A percentile compares a stretch with the other conserved stretches of the same genome.
phyloP scores from a whole-genome alignment of 2,797 vertebrate genomes.

The Gobionotothen gibberifrons region DNA sequence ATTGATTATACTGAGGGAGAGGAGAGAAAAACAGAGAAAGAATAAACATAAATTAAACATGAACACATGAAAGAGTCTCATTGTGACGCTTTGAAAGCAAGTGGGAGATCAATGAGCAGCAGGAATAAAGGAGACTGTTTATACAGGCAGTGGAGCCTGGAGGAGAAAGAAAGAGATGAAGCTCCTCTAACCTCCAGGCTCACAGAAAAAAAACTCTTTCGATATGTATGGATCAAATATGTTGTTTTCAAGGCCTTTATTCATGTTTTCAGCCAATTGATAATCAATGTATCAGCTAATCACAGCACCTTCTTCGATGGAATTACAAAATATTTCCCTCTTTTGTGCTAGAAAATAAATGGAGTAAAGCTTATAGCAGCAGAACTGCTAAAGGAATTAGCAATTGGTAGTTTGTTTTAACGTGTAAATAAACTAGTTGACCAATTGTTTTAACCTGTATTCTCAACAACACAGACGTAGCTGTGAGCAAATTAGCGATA shows the following conservation, averaged over 20 bases:
- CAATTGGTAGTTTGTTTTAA: neutral
- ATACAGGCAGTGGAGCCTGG: neutral
- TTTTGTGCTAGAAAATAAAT: too few species aligned
- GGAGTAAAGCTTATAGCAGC: neutral
- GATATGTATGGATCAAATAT: too few species aligned
- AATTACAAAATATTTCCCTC: too few species aligned
- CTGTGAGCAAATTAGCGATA: neutral
- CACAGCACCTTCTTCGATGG: too few species aligned
- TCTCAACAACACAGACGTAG: neutral
- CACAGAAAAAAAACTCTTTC: neutral
- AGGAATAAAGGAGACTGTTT: constrained; percentile 7
- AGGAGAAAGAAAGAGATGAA: constrained; percentile 13
- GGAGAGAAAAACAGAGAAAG: neutral
- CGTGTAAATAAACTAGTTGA: neutral
- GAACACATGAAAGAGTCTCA: constrained; percentile 35
- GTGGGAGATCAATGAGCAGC: constrained; percentile 36
- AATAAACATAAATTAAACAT: constrained; percentile 23
- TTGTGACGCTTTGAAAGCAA: constrained; percentile 21
- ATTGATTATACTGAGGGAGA: constrained; percentile 94
- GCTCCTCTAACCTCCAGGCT: constrained; percentile 7
- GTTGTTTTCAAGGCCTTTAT: too few species aligned
- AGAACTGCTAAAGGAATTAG: neutral
- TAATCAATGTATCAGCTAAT: too few species aligned
- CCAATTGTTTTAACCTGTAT: neutral
- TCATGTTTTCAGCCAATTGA: too few species aligned